Conservation (phyloP, 2,797 vertebrate species). For the Crax fasciolata region DNA sequence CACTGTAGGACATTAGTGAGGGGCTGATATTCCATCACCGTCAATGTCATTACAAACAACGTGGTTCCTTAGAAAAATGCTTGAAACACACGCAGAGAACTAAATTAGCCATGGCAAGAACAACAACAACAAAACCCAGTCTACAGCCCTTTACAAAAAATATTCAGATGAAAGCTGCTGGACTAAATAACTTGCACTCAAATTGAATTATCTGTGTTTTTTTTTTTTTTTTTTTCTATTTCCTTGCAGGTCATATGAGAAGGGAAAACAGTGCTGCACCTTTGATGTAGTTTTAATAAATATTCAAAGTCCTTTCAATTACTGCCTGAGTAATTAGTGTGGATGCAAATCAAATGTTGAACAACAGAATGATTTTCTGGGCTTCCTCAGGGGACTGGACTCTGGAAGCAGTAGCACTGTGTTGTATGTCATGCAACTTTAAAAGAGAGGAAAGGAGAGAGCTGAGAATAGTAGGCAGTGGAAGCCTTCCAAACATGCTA, state of each 20-base stretch:
- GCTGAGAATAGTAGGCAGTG: neutral
- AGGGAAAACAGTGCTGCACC: neutral
- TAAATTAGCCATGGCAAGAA: slow-evolving; percentile 44
- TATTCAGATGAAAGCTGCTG: neutral
- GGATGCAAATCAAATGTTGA: slow-evolving; percentile 38
- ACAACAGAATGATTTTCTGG: slow-evolving; percentile 58
- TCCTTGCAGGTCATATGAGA: slow-evolving; percentile 21
- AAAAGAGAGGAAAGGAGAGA: slow-evolving; percentile 28
- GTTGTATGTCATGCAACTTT: neutral
- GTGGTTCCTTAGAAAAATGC: neutral
- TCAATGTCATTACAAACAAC: neutral
- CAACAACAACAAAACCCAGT: neutral
- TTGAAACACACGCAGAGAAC: slow-evolving; percentile 31
- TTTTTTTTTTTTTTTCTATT: neutral
- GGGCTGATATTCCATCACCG: neutral
- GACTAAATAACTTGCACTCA: neutral
- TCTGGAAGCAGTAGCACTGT: neutral
- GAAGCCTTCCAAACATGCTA: neutral
- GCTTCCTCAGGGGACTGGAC: slow-evolving; percentile 16
- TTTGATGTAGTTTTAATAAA: slow-evolving; percentile 70
- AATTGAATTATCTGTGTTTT: neutral
- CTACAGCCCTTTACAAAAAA: slow-evolving; percentile 3
- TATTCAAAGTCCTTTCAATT: slow-evolving; percentile 53
- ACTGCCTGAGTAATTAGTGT: slow-evolving; percentile 49
- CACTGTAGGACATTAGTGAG: neutral